Conservation (phyloP, 2,797 vertebrate genomes). For the Gastrophryne carolinensis region DNA sequence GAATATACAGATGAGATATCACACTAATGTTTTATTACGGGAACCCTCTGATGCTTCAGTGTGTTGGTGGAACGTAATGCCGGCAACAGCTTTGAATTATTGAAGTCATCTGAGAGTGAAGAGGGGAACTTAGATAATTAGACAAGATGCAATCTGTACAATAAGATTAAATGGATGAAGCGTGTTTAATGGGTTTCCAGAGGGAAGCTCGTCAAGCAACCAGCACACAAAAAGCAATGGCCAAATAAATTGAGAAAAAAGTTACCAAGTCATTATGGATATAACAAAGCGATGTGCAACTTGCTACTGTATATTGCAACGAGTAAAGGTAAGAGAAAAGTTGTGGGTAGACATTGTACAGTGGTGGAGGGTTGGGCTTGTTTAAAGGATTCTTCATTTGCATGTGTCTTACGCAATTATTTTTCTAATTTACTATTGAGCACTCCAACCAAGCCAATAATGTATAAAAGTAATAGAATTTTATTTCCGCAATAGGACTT, state of each 20-base stretch:
- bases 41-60: not conserved
- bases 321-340: too few species aligned
- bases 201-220: slow-evolving; percentile 26
- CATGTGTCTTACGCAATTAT: too few species aligned
- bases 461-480: too few species aligned
- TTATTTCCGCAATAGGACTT: too few species aligned
- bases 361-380: too few species aligned
- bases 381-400: too few species aligned
- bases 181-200: slow-evolving; percentile 40
- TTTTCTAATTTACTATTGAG: too few species aligned
- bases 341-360: too few species aligned
- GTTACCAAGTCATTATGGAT: too few species aligned
- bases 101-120: slow-evolving; percentile 43
- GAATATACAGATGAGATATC: slow-evolving; percentile 26
- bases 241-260: slow-evolving; percentile 7
- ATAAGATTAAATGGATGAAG: slow-evolving; percentile 39
- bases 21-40: slow-evolving; percentile 16
- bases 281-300: too few species aligned
- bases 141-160: slow-evolving; percentile 38
- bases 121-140: slow-evolving; percentile 38
- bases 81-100: slow-evolving; percentile 30
- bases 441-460: too few species aligned
- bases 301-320: too few species aligned
- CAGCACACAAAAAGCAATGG: not conserved
- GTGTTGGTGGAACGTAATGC: slow-evolving; percentile 30